Conservation (phyloP, 2,888 invertebrate genomes). For the Hirtodrosophila histrioides region DNA sequence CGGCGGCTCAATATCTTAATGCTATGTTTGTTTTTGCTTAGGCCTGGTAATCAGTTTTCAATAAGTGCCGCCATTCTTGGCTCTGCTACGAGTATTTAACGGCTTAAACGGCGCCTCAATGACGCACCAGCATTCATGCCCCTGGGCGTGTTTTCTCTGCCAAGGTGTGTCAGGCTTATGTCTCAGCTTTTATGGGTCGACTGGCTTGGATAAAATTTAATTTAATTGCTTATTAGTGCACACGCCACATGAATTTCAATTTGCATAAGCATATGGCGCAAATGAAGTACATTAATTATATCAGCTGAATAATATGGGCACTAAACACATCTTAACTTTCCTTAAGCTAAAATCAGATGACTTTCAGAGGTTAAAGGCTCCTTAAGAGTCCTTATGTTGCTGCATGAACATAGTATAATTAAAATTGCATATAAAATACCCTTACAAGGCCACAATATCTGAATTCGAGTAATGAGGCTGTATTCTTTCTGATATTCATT, state of each 20-base stretch:
- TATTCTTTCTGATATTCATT: too few species aligned
- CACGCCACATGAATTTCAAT: slow-evolving; percentile 70
- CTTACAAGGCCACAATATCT: too few species aligned
- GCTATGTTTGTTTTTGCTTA: slow-evolving; percentile 40
- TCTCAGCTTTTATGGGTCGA: slow-evolving; percentile 16
- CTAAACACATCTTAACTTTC: slow-evolving; percentile 33
- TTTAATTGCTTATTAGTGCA: slow-evolving; percentile 64
- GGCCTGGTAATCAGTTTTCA: slow-evolving; percentile 66
- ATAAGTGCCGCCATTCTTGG: slow-evolving; percentile 36
- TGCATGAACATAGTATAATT: too few species aligned
- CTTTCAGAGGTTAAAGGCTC: neutral
- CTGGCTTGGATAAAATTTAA: slow-evolving; percentile 44
- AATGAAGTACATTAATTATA: slow-evolving; percentile 42
- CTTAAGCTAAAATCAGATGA: neutral
- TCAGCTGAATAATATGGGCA: slow-evolving; percentile 16
- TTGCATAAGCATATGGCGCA: slow-evolving; percentile 44
- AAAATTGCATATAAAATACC: too few species aligned
- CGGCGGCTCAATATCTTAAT: slow-evolving; percentile 34
- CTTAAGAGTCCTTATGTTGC: too few species aligned
- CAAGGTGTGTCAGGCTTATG: slow-evolving; percentile 25
- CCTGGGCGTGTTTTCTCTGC: slow-evolving; percentile 4
- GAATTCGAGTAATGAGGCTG: too few species aligned
- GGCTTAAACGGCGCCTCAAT: slow-evolving; percentile 40
- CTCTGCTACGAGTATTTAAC: slow-evolving; percentile 43
- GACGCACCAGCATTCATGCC: neutral